phyloP scores from a whole-genome alignment of 2,797 vertebrate species.

The Carapus acus region DNA sequence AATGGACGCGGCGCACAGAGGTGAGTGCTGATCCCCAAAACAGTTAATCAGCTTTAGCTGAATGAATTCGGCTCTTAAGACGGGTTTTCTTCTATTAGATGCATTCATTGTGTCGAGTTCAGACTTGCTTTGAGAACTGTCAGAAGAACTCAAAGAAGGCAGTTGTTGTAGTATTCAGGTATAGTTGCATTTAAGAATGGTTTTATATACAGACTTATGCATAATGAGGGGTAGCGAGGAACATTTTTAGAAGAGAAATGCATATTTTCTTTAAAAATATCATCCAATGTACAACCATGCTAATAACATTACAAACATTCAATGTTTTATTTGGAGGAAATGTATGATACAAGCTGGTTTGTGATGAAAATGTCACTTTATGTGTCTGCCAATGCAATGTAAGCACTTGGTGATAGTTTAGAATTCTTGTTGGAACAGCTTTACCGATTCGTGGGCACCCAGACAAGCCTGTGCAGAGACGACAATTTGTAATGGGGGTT shows the following conservation, averaged over 20 bases:
- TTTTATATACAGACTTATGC: neutral
- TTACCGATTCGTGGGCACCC: neutral
- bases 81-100: slow-evolving; percentile 7
- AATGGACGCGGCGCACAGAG: slow-evolving; percentile 40
- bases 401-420: slow-evolving; percentile 4
- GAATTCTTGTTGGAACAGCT: slow-evolving; percentile 33
- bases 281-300: too few species aligned
- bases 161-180: too few species aligned
- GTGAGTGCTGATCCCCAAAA: slow-evolving; percentile 50
- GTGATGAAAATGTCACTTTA: neutral
- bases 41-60: slow-evolving; percentile 14
- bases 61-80: slow-evolving; percentile 16
- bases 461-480: slow-evolving; percentile 37
- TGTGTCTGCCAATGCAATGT: neutral
- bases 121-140: neutral
- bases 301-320: neutral
- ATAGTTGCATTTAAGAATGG: too few species aligned
- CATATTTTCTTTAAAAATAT: too few species aligned
- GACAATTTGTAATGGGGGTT: slow-evolving; percentile 4
- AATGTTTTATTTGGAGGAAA: neutral
- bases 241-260: too few species aligned
- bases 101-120: slow-evolving; percentile 16
- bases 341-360: neutral
- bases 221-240: neutral
- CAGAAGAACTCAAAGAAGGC: slow-evolving; percentile 10